These are phyloP conservation scores for Callimorpha dominula DNA, from an alignment of 2,888 invertebrate genomes.

Conservation along the genomic window DNA sequence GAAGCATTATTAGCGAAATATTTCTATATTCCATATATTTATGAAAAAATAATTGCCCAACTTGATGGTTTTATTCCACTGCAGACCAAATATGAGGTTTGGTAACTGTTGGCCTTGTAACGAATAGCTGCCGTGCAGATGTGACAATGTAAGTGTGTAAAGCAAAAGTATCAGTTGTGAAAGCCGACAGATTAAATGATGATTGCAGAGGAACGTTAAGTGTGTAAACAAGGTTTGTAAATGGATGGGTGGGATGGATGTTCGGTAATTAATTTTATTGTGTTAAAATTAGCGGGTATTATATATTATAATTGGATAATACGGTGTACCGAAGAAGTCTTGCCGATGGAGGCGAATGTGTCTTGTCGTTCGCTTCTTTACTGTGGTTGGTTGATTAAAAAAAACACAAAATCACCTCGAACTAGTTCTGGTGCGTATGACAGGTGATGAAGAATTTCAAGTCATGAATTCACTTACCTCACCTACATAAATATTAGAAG, in stretches of 20 bases:
- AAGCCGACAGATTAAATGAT: conserved; percentile 1
- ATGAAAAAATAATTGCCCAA: conserved; percentile 13
- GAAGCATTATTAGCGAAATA: not conserved
- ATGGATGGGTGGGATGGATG: conserved; percentile 3
- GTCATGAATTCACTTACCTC: no score
- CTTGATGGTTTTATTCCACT: conserved; percentile 16
- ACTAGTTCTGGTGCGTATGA: no score
- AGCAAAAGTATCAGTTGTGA: conserved; percentile 40
- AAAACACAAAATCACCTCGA: no score
- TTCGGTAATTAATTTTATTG: no score
- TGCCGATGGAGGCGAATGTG: no score
- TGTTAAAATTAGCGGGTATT: no score
- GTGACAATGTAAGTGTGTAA: conserved; percentile 29
- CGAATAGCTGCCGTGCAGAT: conserved; percentile 49
- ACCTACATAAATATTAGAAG: no score
- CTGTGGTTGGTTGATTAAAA: no score
- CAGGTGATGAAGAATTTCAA: no score
- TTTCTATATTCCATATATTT: not conserved
- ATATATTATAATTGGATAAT: no score
- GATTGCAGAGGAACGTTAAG: conserved; percentile 1
- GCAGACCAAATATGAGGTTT: conserved; percentile 38
- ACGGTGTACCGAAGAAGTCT: no score
- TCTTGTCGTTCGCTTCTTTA: no score
- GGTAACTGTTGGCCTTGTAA: conserved; percentile 49
- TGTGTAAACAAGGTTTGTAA: conserved; percentile 1